Conservation (phyloP, 2,113 vertebrate species). For the Ancistrus triradiatus region DNA sequence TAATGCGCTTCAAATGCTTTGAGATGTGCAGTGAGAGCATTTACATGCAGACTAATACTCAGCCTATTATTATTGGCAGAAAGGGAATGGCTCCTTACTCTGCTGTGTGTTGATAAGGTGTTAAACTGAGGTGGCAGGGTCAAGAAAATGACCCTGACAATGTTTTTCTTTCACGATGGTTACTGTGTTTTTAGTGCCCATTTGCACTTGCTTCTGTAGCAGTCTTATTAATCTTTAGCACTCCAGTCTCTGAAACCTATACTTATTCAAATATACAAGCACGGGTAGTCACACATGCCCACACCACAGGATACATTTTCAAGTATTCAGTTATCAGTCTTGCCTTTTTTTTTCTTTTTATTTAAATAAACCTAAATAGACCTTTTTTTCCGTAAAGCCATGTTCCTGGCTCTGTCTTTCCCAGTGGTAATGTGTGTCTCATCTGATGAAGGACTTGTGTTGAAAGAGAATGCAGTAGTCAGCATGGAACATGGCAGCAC, state of each 20-base stretch:
- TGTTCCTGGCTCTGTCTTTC: not conserved
- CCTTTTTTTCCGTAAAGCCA: not conserved
- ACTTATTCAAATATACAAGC: too few relatives aligned
- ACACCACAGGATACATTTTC: too few relatives aligned
- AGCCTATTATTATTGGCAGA: not conserved
- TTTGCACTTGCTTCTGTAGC: too few relatives aligned
- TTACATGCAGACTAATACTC: not conserved
- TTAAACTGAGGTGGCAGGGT: too few relatives aligned
- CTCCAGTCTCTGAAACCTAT: too few relatives aligned
- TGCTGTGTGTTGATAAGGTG: too few relatives aligned
- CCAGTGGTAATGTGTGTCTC: not conserved
- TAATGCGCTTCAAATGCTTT: slow-evolving; percentile 5
- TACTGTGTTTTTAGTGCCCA: too few relatives aligned
- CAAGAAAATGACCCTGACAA: too few relatives aligned
- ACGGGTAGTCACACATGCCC: too few relatives aligned
- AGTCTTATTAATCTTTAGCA: too few relatives aligned
- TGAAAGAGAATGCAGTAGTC: slow-evolving; percentile 6
- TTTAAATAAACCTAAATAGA: not conserved
- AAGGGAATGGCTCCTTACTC: too few relatives aligned
- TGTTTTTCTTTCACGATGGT: too few relatives aligned
- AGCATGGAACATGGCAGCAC: not conserved
- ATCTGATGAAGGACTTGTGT: not conserved
- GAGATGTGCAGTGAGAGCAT: not conserved
- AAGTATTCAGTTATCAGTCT: not conserved
- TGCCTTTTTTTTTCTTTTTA: not conserved